Evolutionary conservation across 2,113 vertebrate species (phyloP), one percentile per base, ranked within the genome.

Genomic region (Scomber colias): DNA sequence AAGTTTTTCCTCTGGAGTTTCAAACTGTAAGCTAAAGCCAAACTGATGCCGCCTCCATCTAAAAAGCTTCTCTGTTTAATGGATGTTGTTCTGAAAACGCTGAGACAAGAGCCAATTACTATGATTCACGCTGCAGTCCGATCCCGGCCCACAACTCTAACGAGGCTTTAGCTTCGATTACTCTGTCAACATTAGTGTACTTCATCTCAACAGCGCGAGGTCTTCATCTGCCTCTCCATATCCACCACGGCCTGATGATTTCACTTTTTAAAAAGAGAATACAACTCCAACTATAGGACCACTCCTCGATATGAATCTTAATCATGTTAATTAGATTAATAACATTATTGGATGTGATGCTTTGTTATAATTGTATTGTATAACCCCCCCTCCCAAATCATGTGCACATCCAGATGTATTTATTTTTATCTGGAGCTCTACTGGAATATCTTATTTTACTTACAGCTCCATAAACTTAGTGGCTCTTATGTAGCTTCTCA

Each of bases 51-150:
- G 75, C 75, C 77, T 81, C 75, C 62, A 11, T 59, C 55, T 17
- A 15, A 79, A 27, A 27, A 65, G 45, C 75, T 61, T 75, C 71
- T 75, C 69, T 15, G 50, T 63, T 62, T 92, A 90, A 90, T 89
- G 79, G 88, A 86, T 86, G 83, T 84, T 82, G 80, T 84, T 89
- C 83, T 88, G 55, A 71, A 27, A 72, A 56, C 68, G 9, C 51
- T 0, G 79, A 90, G 85, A 84, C 84, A 73, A 87, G 81, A 90
- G 74, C 74, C 85, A 77, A 79, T 90, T 89, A 88, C 77, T 17
- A 1, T 83, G 89, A 86, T 67, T 86, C 88, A 84, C 73, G 8
- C 79, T 1, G 63, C 44, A 7, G 78, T 63, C 31, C 31, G 40
- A 78, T 69, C 55, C 21, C 15, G n/a, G 19, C 71, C 51, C 85